Conservation (phyloP, 2,113 vertebrate genomes). For the Megalops atlanticus region DNA sequence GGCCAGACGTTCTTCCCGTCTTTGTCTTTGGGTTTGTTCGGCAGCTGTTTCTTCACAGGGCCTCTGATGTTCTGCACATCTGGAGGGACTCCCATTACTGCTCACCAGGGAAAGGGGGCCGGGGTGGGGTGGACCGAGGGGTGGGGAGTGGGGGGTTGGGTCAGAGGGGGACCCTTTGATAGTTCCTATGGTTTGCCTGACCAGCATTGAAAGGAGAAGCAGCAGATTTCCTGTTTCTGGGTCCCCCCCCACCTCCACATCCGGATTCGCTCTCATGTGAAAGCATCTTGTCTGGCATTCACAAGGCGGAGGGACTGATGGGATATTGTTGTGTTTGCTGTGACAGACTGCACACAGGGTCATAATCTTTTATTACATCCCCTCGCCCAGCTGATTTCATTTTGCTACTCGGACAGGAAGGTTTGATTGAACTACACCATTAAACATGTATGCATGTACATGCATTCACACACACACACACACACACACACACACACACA, state of each 20-base stretch:
- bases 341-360: slow-evolving; percentile 50
- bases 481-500: too few relatives aligned
- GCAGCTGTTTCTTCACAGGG: slow-evolving; percentile 55
- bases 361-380: too few relatives aligned
- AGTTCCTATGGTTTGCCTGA: slow-evolving; percentile 64
- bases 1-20: slow-evolving; percentile 29
- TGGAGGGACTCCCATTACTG: slow-evolving; percentile 53
- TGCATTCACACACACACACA: slow-evolving; percentile 3
- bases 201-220: slow-evolving; percentile 59
- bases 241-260: too few relatives aligned
- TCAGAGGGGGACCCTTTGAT: neutral
- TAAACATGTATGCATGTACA: slow-evolving; percentile 52
- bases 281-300: slow-evolving; percentile 57
- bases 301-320: neutral
- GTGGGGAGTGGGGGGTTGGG: neutral
- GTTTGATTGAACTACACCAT: slow-evolving; percentile 64
- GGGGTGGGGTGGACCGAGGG: slow-evolving; percentile 29
- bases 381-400: slow-evolving; percentile 67
- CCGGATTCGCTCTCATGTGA: slow-evolving; percentile 49
- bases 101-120: slow-evolving; percentile 32
- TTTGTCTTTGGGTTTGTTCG: slow-evolving; percentile 51
- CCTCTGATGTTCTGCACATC: slow-evolving; percentile 66
- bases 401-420: slow-evolving; percentile 59
- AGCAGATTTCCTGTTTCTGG: slow-evolving; percentile 40
- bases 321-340: slow-evolving; percentile 37